These are phyloP conservation scores for Pogonomyrmex californicus DNA, from an alignment of 1,140 invertebrate species.

Conservation along the genomic window DNA sequence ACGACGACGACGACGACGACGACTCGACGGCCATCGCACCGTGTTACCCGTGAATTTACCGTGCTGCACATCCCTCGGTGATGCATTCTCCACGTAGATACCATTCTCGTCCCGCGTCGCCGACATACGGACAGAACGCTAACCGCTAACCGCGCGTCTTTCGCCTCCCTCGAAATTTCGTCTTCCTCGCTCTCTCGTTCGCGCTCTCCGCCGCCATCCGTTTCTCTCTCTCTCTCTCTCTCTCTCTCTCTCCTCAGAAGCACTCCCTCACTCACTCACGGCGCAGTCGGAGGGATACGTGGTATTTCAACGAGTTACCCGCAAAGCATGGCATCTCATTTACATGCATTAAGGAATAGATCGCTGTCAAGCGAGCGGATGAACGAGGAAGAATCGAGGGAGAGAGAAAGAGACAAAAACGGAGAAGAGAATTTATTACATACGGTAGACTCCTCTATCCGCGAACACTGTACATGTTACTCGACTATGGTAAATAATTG, in stretches of 20 bases:
- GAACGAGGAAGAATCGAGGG: constrained; percentile 29
- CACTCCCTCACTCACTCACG: constrained; percentile 31
- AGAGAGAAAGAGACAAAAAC: neutral
- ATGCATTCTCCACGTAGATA: constrained; percentile 65
- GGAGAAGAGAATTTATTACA: constrained; percentile 36
- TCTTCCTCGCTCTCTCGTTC: constrained; percentile 4
- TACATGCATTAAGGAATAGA: constrained; percentile 79
- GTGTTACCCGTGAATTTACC: constrained; percentile 71
- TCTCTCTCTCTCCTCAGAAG: constrained; percentile 21
- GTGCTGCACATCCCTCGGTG: constrained; percentile 61
- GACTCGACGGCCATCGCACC: constrained; percentile 21
- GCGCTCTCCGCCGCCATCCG: neutral
- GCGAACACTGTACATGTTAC: neutral
- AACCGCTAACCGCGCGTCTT: constrained; percentile 60
- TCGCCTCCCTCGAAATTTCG: constrained; percentile 60
- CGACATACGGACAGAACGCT: constrained; percentile 50
- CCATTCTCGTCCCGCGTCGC: constrained; percentile 43
- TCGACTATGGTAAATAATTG: constrained; percentile 17
- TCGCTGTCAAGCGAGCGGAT: constrained; percentile 59
- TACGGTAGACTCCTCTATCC: neutral
- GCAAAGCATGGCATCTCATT: constrained; percentile 77
- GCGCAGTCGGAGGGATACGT: constrained; percentile 48
- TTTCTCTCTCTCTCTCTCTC: neutral
- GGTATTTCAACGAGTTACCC: constrained; percentile 72
- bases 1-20: neutral